A percentile compares a stretch with the other conserved stretches of the same genome.
Conservation (phyloP, 2,797 vertebrate genomes). For the Sphenodon punctatus region DNA sequence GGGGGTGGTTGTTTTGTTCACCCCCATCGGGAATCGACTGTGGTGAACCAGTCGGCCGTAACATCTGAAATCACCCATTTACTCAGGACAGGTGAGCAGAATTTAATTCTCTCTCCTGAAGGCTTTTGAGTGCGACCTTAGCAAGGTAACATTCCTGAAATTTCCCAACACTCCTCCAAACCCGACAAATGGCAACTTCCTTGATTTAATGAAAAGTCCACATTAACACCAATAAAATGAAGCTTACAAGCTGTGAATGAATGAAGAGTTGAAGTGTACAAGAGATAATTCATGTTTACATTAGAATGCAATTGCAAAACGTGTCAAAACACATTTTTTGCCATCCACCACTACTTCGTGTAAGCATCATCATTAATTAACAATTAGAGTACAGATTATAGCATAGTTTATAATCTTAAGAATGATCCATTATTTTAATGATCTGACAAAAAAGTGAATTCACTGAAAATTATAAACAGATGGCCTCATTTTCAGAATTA, state of each 20-base stretch:
- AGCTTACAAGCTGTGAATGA: slow-evolving; percentile 12
- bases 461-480: slow-evolving; percentile 12
- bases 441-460: neutral
- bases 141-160: too few species aligned
- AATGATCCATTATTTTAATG: slow-evolving; percentile 11
- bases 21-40: too few species aligned
- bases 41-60: too few species aligned
- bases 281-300: neutral
- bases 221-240: neutral
- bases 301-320: slow-evolving; percentile 32
- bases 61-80: too few species aligned
- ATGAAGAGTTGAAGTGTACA: neutral
- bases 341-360: neutral
- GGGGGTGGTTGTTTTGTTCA: too few species aligned
- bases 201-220: slow-evolving; percentile 32
- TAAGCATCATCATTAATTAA: slow-evolving; percentile 52
- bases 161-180: neutral
- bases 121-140: too few species aligned
- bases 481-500: neutral
- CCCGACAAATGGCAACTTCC: neutral
- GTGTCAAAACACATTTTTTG: slow-evolving; percentile 11
- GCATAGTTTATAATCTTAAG: neutral
- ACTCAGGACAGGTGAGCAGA: too few species aligned
- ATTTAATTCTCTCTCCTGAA: too few species aligned
- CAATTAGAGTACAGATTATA: neutral